Conservation (phyloP, 2,113 vertebrate genomes). For the Ursus arctos region DNA sequence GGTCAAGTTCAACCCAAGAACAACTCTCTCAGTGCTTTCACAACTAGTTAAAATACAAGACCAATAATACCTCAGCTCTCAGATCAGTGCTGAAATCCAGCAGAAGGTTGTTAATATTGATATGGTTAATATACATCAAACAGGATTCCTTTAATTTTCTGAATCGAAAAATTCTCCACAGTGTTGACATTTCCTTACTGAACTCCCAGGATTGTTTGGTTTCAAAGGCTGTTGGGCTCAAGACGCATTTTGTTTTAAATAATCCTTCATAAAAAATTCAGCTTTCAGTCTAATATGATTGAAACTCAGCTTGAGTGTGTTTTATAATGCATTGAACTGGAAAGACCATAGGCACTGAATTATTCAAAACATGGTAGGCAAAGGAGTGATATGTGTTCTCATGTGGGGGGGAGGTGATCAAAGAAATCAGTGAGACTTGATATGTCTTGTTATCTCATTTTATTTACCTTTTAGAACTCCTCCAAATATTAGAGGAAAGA, state of each 20-base stretch:
- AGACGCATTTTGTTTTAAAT: constrained; percentile 92
- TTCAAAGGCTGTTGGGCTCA: constrained; percentile 88
- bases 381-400: constrained; percentile 86
- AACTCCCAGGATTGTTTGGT: constrained; percentile 91
- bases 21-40: constrained; percentile 78
- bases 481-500: constrained; percentile 91
- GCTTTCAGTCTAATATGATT: constrained; percentile 91
- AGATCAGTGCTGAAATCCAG: constrained; percentile 85
- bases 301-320: constrained; percentile 89
- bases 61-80: constrained; percentile 79
- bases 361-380: constrained; percentile 89
- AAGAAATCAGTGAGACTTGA: constrained; percentile 88
- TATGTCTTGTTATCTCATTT: constrained; percentile 91
- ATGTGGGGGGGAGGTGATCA: constrained; percentile 84
- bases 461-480: constrained; percentile 92
- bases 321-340: constrained; percentile 92
- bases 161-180: constrained; percentile 86
- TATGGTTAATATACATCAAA: constrained; percentile 90
- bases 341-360: constrained; percentile 90
- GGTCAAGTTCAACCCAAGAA: constrained; percentile 81
- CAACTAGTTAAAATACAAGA: constrained; percentile 86
- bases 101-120: constrained; percentile 91
- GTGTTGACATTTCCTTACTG: constrained; percentile 90
- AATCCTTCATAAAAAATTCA: constrained; percentile 93
- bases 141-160: constrained; percentile 88